phyloP scores from a whole-genome alignment of 2,888 invertebrate species.

The Drosophila antonietae region DNA sequence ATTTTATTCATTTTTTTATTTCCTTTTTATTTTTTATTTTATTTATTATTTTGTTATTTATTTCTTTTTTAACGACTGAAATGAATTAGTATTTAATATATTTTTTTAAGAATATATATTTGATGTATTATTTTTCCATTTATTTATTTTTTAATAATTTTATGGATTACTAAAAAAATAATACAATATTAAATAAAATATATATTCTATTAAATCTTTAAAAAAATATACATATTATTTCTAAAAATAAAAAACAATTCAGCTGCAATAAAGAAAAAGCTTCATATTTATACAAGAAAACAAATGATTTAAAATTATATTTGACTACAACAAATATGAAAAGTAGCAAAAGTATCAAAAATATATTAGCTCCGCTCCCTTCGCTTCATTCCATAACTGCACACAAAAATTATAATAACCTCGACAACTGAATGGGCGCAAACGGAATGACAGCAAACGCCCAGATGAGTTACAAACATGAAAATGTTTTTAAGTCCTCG shows the following conservation, averaged over 20 bases:
- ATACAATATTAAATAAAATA: neutral
- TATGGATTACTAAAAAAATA: no score
- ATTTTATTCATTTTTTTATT: no score
- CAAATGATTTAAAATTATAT: neutral
- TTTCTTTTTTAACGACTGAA: neutral
- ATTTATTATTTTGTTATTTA: no score
- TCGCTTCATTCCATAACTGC: neutral
- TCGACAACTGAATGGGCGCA: slow-evolving; percentile 37
- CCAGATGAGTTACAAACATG: slow-evolving; percentile 30
- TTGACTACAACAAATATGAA: neutral
- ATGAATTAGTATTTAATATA: neutral
- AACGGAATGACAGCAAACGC: slow-evolving; percentile 48
- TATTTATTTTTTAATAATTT: no score
- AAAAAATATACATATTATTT: neutral
- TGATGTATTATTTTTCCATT: no score
- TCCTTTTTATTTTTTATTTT: no score
- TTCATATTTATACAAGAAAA: neutral
- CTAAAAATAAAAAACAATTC: neutral
- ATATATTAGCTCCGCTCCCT: neutral
- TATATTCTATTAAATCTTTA: neutral
- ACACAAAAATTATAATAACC: neutral
- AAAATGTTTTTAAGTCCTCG: slow-evolving; percentile 52
- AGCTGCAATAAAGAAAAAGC: neutral
- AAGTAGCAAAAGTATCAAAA: neutral
- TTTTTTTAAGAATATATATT: no score